Conservation (phyloP, 2,888 invertebrate species). For the Eristalis intricaria region DNA sequence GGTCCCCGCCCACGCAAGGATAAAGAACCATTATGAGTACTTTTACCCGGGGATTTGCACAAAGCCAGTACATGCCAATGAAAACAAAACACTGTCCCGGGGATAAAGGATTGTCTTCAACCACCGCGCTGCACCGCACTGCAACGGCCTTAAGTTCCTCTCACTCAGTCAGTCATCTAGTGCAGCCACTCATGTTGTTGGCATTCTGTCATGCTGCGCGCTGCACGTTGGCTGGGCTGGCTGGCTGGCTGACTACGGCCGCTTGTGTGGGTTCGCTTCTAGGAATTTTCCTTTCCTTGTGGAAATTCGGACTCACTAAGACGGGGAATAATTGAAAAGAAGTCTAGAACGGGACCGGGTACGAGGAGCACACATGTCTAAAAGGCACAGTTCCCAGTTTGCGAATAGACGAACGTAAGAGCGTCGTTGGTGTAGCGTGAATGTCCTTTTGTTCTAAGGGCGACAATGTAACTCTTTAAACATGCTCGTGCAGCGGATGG, state of each 20-base stretch:
- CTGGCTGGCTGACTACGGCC: conserved; percentile 6
- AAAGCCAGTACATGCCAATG: conserved; percentile 33
- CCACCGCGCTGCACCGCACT: conserved; percentile 15
- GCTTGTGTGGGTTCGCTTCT: conserved; percentile 27
- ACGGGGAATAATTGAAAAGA: conserved; percentile 41
- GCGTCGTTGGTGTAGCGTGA: conserved; percentile 55
- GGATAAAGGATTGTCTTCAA: conserved; percentile 35
- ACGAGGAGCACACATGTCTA: not conserved
- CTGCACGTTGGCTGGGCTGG: conserved; percentile 3
- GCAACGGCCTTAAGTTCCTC: conserved; percentile 20
- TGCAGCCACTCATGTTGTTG: conserved; percentile 49
- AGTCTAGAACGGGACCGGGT: not conserved
- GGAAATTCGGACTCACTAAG: conserved; percentile 38
- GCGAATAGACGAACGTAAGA: conserved; percentile 22
- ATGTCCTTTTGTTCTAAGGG: conserved; percentile 56
- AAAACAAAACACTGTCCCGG: conserved; percentile 5
- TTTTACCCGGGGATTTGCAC: conserved; percentile 36
- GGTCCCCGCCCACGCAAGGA: not conserved
- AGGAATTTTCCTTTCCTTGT: conserved; percentile 26
- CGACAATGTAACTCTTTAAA: conserved; percentile 58
- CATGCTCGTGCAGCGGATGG: conserved; percentile 29
- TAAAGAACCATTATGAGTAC: conserved; percentile 42
- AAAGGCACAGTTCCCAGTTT: not conserved
- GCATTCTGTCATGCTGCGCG: conserved; percentile 44
- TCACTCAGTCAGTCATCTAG: conserved; percentile 17